phyloP scores from a whole-genome alignment of 2,113 vertebrate genomes.

The Gorsachius goisagi region DNA sequence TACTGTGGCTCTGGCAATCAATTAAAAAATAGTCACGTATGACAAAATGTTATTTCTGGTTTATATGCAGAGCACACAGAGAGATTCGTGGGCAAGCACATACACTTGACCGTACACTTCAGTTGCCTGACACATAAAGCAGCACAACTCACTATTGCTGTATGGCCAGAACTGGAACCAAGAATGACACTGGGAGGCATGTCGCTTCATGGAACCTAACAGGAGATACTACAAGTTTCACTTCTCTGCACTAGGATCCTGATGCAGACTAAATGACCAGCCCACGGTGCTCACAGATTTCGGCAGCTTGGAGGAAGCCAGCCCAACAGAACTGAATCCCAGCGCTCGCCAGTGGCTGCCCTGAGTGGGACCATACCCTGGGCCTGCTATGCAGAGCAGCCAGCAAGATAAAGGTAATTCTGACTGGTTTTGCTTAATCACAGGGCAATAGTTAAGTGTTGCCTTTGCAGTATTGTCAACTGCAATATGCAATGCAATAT shows the following conservation, averaged over 20 bases:
- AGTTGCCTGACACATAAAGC: background rate
- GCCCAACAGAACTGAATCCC: too few relatives aligned
- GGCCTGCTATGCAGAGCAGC: background rate
- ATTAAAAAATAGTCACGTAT: accelerated
- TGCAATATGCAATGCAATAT: too few relatives aligned
- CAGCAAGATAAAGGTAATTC: background rate
- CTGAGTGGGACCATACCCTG: accelerated
- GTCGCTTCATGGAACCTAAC: accelerated
- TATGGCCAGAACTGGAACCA: background rate
- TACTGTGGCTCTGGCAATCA: background rate
- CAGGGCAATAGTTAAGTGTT: background rate
- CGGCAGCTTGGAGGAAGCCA: background rate
- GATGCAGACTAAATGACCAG: background rate
- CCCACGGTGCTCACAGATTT: background rate
- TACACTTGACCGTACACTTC: accelerated
- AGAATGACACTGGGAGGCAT: background rate
- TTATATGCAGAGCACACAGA: background rate
- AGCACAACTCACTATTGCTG: background rate
- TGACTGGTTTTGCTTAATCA: background rate
- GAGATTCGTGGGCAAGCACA: accelerated
- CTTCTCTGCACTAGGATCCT: background rate
- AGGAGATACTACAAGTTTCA: background rate
- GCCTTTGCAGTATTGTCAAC: background rate
- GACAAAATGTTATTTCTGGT: background rate
- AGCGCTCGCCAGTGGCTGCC: accelerated